Evolutionary conservation across 2,888 invertebrate genomes (phyloP).

Genomic region (Drosophila pseudotalamancana): DNA sequence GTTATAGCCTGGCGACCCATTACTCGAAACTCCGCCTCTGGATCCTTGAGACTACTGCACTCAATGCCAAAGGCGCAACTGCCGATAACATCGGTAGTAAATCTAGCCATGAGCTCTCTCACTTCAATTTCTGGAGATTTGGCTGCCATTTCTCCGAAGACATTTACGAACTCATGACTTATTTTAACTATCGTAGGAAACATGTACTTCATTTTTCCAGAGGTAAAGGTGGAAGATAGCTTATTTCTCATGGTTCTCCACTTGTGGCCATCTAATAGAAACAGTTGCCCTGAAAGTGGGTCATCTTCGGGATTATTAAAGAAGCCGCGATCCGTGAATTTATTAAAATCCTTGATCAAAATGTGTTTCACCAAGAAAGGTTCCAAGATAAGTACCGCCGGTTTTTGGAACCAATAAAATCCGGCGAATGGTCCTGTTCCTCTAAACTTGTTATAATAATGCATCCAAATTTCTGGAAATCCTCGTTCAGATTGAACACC

Average conservation of each 20-base stretch:
- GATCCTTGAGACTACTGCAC: conserved; percentile 83
- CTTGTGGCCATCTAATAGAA: conserved; percentile 80
- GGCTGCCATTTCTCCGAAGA: conserved; percentile 45
- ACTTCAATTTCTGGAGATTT: conserved; percentile 68
- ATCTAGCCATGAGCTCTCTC: conserved; percentile 80
- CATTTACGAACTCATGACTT: conserved; percentile 57
- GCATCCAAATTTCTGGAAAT: conserved; percentile 39
- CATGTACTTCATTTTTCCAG: conserved; percentile 85
- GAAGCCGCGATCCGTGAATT: conserved; percentile 83
- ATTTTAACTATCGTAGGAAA: conserved; percentile 78
- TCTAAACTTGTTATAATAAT: conserved; percentile 58
- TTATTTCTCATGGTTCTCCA: conserved; percentile 85
- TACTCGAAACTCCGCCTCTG: conserved; percentile 81
- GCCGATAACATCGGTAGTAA: conserved; percentile 85
- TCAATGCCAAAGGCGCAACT: conserved; percentile 85
- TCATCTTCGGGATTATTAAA: conserved; percentile 81
- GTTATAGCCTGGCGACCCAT: conserved; percentile 67
- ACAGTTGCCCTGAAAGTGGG: conserved; percentile 82
- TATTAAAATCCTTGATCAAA: conserved; percentile 78
- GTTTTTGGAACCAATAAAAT: conserved; percentile 72
- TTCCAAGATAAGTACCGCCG: conserved; percentile 63
- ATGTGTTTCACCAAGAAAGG: conserved; percentile 66
- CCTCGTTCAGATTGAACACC: conserved; percentile 38
- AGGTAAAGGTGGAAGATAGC: conserved; percentile 85
- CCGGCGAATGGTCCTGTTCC: conserved; percentile 72